phyloP scores from a whole-genome alignment of 1,140 invertebrate genomes.

The Amyelois transitella region DNA sequence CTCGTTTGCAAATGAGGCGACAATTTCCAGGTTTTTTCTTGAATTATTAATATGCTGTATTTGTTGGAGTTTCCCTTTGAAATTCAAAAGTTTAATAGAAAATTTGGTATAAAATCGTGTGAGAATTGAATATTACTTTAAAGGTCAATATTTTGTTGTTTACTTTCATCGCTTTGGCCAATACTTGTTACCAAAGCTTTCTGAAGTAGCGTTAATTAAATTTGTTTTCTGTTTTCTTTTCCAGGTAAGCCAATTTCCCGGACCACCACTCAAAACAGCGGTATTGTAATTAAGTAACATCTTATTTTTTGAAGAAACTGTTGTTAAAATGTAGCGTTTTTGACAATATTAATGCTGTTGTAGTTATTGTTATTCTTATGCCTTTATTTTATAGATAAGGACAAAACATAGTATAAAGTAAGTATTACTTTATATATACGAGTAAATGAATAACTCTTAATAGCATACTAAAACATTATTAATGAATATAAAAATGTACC shows the following conservation, averaged over 20 bases:
- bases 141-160: constrained; percentile 10
- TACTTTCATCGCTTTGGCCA: constrained; percentile 3
- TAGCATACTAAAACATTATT: too few relatives aligned
- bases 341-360: too few relatives aligned
- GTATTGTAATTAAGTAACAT: background rate
- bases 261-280: background rate
- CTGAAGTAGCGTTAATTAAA: constrained; percentile 2
- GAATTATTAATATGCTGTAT: constrained; percentile 18
- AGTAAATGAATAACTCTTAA: too few relatives aligned
- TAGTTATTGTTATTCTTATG: too few relatives aligned
- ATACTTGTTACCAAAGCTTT: constrained; percentile 2
- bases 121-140: constrained; percentile 13
- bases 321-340: too few relatives aligned
- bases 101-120: constrained; percentile 17
- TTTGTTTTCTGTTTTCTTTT: constrained; percentile 15
- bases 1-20: constrained; percentile 9
- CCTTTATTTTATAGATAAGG: too few relatives aligned
- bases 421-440: too few relatives aligned
- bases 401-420: too few relatives aligned
- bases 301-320: background rate
- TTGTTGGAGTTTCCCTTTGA: constrained; percentile 10
- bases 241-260: constrained; percentile 22
- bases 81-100: constrained; percentile 16
- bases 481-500: too few relatives aligned
- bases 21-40: constrained; percentile 13